Evolutionary conservation across 2,888 invertebrate genomes (phyloP).

Genomic region (Trilocha varians): DNA sequence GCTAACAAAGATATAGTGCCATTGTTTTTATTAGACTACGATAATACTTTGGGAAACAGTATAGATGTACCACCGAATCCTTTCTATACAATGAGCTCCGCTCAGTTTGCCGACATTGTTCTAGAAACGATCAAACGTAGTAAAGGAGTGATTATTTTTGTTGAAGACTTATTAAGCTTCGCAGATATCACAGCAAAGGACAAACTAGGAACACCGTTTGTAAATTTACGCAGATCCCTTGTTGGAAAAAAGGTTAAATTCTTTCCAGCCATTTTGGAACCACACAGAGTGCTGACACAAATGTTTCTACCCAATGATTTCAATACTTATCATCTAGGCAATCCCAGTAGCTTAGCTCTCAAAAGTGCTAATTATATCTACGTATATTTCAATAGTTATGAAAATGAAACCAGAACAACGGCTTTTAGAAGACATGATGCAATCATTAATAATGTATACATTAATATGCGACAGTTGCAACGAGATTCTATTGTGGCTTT

Average conservation of each 20-base stretch:
- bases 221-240: conserved; percentile 24
- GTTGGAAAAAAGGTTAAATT: conserved; percentile 30
- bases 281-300: conserved; percentile 26
- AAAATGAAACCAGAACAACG: conserved; percentile 22
- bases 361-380: conserved; percentile 34
- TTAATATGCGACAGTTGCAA: conserved; percentile 19
- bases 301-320: conserved; percentile 20
- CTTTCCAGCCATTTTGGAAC: conserved; percentile 35
- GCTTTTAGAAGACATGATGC: conserved; percentile 37
- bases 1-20: conserved; percentile 28
- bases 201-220: conserved; percentile 31
- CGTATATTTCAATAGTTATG: conserved; percentile 34
- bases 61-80: conserved; percentile 29
- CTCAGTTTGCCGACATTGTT: conserved; percentile 29
- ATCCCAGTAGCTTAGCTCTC: conserved; percentile 21
- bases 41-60: conserved; percentile 19
- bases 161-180: conserved; percentile 36
- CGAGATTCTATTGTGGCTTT: conserved; percentile 34
- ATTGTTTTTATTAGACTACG: conserved; percentile 38
- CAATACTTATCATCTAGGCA: conserved; percentile 28
- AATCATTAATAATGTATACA: conserved; percentile 34
- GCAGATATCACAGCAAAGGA: conserved; percentile 45
- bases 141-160: conserved; percentile 33
- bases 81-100: conserved; percentile 23
- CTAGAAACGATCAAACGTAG: conserved; percentile 23